phyloP scores from a whole-genome alignment of 2,797 vertebrate genomes.

The Bovichtus variegatus region DNA sequence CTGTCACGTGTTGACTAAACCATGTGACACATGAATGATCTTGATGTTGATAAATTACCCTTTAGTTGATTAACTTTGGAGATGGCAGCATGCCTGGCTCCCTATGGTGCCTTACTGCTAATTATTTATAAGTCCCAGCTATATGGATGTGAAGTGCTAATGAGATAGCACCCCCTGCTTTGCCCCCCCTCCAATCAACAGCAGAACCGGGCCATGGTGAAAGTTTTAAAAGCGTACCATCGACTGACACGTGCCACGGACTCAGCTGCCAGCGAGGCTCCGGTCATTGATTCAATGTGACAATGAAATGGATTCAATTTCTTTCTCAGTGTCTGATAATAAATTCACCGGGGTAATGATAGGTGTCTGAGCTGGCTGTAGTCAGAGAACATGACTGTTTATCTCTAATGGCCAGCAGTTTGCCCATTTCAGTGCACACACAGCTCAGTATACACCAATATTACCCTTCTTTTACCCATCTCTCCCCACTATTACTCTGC shows the following conservation, averaged over 20 bases:
- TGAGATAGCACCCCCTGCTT: conserved; percentile 57
- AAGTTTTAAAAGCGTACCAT: conserved; percentile 48
- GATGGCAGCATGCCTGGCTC: conserved; percentile 31
- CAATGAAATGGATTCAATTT: conserved; percentile 50
- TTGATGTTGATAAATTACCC: conserved; percentile 23
- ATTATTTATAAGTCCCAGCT: conserved; percentile 69
- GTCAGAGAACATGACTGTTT: conserved; percentile 54
- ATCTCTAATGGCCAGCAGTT: conserved; percentile 59
- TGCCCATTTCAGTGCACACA: conserved; percentile 33
- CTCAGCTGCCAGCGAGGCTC: conserved; percentile 64
- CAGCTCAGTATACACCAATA: conserved; percentile 32
- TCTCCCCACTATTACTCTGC: conserved; percentile 16
- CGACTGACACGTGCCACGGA: conserved; percentile 50
- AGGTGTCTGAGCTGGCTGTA: conserved; percentile 53
- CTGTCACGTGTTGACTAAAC: conserved; percentile 4
- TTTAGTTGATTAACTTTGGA: conserved; percentile 54
- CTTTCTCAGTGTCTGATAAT: conserved; percentile 48
- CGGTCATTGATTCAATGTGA: conserved; percentile 61
- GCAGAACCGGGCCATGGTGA: conserved; percentile 10
- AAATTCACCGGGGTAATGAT: conserved; percentile 64
- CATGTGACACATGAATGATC: conserved; percentile 6
- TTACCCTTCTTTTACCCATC: conserved; percentile 39
- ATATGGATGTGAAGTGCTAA: conserved; percentile 71
- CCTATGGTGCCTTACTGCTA: conserved; percentile 44
- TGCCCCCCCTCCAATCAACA: conserved; percentile 10